Conservation (phyloP, 2,888 invertebrate genomes). For the Lepetodrilus schrolli region DNA sequence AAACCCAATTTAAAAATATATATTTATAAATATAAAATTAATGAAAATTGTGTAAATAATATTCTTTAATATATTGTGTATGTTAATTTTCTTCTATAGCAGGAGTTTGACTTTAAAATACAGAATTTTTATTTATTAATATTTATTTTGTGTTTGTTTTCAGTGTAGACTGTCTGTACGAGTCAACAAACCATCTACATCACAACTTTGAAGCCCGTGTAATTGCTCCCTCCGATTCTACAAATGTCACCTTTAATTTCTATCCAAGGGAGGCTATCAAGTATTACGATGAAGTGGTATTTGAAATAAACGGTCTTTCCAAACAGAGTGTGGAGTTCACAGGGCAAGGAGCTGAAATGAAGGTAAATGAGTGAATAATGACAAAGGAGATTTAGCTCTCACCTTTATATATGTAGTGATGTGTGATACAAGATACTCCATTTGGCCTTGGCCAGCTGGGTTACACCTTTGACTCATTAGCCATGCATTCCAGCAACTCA, state of each 20-base stretch:
- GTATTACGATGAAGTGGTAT: constrained; percentile 71
- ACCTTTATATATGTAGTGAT: neutral
- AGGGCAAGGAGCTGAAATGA: constrained; percentile 74
- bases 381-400: neutral
- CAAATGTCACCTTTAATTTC: constrained; percentile 71
- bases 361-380: constrained; percentile 58
- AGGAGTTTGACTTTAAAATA: too few species aligned
- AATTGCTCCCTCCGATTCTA: constrained; percentile 62
- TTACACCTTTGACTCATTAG: too few species aligned
- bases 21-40: neutral
- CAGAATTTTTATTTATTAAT: too few species aligned
- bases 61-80: too few species aligned
- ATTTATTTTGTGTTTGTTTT: constrained; percentile 37
- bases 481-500: too few species aligned
- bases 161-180: constrained; percentile 73
- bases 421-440: neutral
- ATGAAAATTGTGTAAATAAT: too few species aligned
- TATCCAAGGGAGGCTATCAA: constrained; percentile 69
- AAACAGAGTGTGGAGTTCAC: constrained; percentile 69
- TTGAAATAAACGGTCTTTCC: constrained; percentile 75
- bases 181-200: constrained; percentile 64
- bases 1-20: too few species aligned
- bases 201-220: constrained; percentile 73
- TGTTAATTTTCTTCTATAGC: too few species aligned
- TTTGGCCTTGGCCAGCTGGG: too few species aligned